Evolutionary conservation across 2,113 vertebrate species (phyloP), one percentile per base, ranked within the genome.

Genomic region (Silurus meridionalis): DNA sequence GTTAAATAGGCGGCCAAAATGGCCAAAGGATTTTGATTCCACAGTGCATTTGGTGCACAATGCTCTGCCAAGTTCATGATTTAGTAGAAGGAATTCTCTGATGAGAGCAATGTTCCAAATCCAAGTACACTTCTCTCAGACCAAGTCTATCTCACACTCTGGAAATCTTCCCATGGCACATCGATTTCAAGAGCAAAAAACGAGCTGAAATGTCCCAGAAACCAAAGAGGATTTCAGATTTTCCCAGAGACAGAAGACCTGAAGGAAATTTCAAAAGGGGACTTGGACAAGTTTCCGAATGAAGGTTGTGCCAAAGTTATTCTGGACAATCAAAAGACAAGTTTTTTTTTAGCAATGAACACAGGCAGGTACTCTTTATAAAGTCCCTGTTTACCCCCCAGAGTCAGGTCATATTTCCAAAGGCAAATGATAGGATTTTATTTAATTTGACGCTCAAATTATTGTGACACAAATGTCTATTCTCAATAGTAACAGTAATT

Each of bases 181-280:
- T 46, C 53, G 63, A 80, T 52, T 19, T 86, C 83, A 23, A 74
- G 61, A 83, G 66, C 83, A 83, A 87, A 60, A 37, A 74, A 58
- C 66, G 84, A 81, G 88, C 84, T 84, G 74, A 86, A 71, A 52
- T 21, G 19, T 80, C 17, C 10, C 57, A 80, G 37, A 61, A 80
- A 61, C 78, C 57, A 21, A 23, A 58, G 48, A 75, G 5, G 48
- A 52, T 55, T 80, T 80, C 28, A 61, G 2, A 19, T 61, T 88
- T 86, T 86, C 81, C 48, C 78, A 84, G 60, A 85, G 69, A 80
- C 25, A 8, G 71, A 80, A 64, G 37, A 69, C 15, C 60, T 83
- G 50, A 74, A 67, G 63, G 78, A 81, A 82, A 78, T 86, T 88
- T 78, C 84, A 69, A 67, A 82, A 19, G 37, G 80, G 78, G 85